Evolutionary conservation across 92 coral and sea anemone species (phyloP).

Genomic region (Umimayanthus chanpuru): DNA sequence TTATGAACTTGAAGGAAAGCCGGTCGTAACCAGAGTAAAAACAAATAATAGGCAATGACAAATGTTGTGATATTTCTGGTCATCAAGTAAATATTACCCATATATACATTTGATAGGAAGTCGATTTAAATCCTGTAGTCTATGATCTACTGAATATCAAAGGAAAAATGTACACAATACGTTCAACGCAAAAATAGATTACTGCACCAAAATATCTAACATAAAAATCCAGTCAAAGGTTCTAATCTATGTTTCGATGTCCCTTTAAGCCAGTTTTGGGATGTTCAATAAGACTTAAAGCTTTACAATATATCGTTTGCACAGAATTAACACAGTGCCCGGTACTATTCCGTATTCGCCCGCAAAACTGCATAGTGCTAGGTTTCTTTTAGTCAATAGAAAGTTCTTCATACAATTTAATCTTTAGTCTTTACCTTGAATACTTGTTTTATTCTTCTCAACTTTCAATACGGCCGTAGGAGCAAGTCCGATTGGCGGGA

Average conservation of each 20-base stretch:
- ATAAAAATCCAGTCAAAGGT: not conserved
- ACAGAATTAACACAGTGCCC: no score
- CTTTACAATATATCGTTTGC: no score
- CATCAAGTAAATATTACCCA: not conserved
- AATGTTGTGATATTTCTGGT: not conserved
- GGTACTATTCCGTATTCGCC: no score
- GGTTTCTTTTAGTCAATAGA: no score
- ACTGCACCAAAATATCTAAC: not conserved
- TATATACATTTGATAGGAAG: not conserved
- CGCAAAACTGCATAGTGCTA: no score
- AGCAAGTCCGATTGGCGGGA: not conserved
- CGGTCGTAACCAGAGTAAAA: not conserved
- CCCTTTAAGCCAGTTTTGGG: not conserved
- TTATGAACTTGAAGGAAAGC: not conserved
- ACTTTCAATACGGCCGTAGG: not conserved
- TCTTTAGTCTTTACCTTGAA: no score
- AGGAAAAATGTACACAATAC: not conserved
- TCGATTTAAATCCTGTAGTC: not conserved
- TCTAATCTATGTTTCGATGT: not conserved
- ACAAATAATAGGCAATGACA: no score
- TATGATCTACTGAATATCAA: not conserved
- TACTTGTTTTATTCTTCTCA: no score
- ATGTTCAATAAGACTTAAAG: no score
- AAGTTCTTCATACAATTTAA: no score
- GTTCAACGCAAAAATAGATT: not conserved